Conservation (phyloP, 1,140 invertebrate genomes). For the Maconellicoccus hirsutus region DNA sequence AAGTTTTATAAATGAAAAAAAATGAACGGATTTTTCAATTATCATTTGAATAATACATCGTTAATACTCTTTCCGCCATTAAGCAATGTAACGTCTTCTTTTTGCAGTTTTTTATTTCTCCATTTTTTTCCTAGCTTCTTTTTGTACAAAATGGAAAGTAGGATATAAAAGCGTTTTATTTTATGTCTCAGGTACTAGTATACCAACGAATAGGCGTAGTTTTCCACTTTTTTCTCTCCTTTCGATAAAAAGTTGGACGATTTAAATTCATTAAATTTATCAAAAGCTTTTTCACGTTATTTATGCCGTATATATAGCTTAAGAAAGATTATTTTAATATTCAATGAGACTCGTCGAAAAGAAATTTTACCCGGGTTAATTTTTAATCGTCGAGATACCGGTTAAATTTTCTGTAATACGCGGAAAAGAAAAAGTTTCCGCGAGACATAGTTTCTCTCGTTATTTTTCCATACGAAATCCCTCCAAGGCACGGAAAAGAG, state of each 20-base stretch:
- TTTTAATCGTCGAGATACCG: background rate
- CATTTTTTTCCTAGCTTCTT: too few species aligned
- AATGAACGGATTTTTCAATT: conserved; percentile 1
- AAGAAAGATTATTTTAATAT: conserved; percentile 6
- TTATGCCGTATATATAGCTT: background rate
- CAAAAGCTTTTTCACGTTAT: background rate
- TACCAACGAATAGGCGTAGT: too few species aligned
- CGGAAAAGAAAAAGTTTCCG: too few species aligned
- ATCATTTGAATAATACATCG: conserved; percentile 9
- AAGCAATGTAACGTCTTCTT: background rate
- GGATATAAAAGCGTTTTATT: background rate
- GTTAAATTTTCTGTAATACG: too few species aligned
- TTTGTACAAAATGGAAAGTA: background rate
- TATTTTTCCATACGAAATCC: too few species aligned
- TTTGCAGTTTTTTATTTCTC: background rate
- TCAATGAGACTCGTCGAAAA: background rate
- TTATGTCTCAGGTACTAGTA: background rate
- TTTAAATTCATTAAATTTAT: background rate
- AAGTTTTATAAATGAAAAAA: background rate
- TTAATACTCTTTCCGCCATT: background rate
- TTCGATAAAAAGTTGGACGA: background rate
- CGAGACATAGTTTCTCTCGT: too few species aligned
- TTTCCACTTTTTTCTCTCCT: background rate
- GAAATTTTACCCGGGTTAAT: background rate
- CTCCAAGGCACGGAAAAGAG: too few species aligned